Percentiles rank a stretch among this genome's conserved stretches.
Evolutionary conservation across 1,140 invertebrate species (phyloP).

Genomic region (Drosophila melanica): DNA sequence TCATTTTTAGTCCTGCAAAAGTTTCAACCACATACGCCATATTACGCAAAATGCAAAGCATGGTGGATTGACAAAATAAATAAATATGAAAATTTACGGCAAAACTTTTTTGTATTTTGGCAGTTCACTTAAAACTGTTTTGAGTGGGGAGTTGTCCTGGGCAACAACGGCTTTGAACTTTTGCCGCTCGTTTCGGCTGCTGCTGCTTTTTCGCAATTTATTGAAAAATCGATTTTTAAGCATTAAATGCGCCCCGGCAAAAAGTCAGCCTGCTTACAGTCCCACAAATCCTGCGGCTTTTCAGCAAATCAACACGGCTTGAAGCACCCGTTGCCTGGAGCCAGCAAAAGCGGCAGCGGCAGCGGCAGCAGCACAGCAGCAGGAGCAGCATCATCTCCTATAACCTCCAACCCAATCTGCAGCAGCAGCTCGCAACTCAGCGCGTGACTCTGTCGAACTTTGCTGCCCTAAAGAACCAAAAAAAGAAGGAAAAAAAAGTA

Average conservation of each 20-base stretch:
- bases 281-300: constrained; percentile 75
- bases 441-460: constrained; percentile 76
- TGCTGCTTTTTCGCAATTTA: constrained; percentile 58
- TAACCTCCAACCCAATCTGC: constrained; percentile 16
- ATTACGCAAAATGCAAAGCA: constrained; percentile 60
- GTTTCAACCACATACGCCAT: constrained; percentile 57
- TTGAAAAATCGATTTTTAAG: constrained; percentile 78
- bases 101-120: constrained; percentile 64
- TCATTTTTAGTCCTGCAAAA: constrained; percentile 43
- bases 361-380: background rate
- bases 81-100: constrained; percentile 83
- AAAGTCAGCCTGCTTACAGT: constrained; percentile 67
- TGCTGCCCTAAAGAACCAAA: constrained; percentile 35
- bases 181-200: constrained; percentile 19
- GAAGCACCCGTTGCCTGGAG: constrained; percentile 36
- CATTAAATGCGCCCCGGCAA: constrained; percentile 63
- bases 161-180: constrained; percentile 70
- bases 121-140: constrained; percentile 55
- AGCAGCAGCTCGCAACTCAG: constrained; percentile 59
- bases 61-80: constrained; percentile 79
- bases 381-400: background rate
- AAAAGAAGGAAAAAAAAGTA: constrained; percentile 1
- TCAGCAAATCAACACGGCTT: constrained; percentile 73
- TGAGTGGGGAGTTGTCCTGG: constrained; percentile 31
- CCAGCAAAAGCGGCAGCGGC: constrained; percentile 3